These are phyloP conservation scores for Triplophysa tibetana DNA, from an alignment of 2,113 vertebrate species.

Conservation along the genomic window DNA sequence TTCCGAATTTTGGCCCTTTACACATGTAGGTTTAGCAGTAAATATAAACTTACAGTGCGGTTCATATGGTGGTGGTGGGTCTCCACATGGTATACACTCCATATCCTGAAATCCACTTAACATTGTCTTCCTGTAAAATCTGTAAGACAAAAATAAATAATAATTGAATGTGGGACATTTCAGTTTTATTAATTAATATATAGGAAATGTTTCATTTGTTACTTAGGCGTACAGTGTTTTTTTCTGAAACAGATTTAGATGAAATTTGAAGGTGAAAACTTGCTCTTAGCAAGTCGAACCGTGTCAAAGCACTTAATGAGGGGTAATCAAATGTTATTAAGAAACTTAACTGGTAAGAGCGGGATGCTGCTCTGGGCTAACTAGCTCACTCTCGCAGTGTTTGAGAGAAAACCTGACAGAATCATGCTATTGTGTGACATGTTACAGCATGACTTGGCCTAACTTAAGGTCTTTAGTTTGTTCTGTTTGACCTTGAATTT, in stretches of 20 bases:
- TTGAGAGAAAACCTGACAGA: slow-evolving; percentile 22
- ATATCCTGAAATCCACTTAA: slow-evolving; percentile 96
- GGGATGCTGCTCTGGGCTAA: slow-evolving; percentile 4
- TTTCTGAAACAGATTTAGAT: slow-evolving; percentile 1
- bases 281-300: slow-evolving; percentile 23
- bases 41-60: slow-evolving; percentile 87
- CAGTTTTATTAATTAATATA: not conserved
- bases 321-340: slow-evolving; percentile 44
- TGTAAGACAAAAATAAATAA: slow-evolving; percentile 60
- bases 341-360: slow-evolving; percentile 8
- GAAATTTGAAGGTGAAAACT: not conserved
- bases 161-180: not conserved
- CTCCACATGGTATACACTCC: slow-evolving; percentile 95
- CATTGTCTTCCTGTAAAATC: slow-evolving; percentile 96
- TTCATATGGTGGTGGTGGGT: slow-evolving; percentile 92
- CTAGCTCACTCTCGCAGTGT: slow-evolving; percentile 3
- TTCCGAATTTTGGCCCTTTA: not conserved
- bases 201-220: not conserved
- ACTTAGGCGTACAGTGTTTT: not conserved
- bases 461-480: slow-evolving; percentile 8
- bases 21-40: slow-evolving; percentile 3
- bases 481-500: slow-evolving; percentile 35
- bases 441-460: slow-evolving; percentile 17
- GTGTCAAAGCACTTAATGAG: slow-evolving; percentile 39
- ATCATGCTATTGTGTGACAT: not conserved